Evolutionary conservation across 2,888 invertebrate species (phyloP), one percentile per base, ranked within the genome.

Genomic region (Eulithis prunata): DNA sequence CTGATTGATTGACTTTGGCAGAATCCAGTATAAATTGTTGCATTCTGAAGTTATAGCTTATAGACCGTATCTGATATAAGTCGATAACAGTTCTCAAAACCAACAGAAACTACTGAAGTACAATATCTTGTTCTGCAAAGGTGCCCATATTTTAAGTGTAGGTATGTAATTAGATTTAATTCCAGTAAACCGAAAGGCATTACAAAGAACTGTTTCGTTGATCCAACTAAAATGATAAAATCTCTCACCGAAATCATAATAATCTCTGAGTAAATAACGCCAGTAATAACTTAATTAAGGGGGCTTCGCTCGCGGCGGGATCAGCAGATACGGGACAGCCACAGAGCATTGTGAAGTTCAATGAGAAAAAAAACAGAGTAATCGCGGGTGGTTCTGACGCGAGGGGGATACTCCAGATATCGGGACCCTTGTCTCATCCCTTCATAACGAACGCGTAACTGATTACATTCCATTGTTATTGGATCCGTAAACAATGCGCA

Each of bases 231-330:
- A 71, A 65, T 68, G 64, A 66, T 69, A 70, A 70, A 72, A 70
- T 41, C 66, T 68, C 58, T 65, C 69, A 65, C 62, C 61, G 65
- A 63, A 71, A 73, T 76, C 71, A 78, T 76, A 75, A 75, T 85
- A 86, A 88, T 84, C 81, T 81, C 69, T 73, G 82, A 79, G 86
- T 85, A 86, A 88, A 86, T 83, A 38, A 87, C 79, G 78, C 78
- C 78, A 81, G 81, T 88, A 90, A 91, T 91, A 91, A 91, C 90
- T 91, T 87, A 89, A 91, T 91, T 91, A 91, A 82, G 84, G 74
- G 82, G 87, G 86, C 83, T 83, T 82, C 82, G 81, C 88, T 87
- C 76, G 81, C 77, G 80, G 80, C 78, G 72, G 75, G 67, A 70
- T 65, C 46, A 59, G 43, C 64, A 61, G 74, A 84, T 82, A 84